Evolutionary conservation across 2,113 vertebrate genomes (phyloP).

Genomic region (Etheostoma spectabile): DNA sequence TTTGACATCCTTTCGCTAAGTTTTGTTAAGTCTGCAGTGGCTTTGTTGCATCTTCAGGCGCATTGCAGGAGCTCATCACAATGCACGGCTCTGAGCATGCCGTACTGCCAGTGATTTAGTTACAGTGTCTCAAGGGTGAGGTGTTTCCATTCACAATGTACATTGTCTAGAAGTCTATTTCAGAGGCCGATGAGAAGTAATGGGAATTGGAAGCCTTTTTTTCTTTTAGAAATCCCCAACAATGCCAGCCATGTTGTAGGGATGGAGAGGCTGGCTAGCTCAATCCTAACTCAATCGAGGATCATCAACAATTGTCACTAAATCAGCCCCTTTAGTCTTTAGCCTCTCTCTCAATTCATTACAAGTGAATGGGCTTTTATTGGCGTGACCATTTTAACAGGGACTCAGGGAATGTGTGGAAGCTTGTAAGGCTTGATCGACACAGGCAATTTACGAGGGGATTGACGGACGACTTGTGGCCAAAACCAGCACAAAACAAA

Average conservation of each 20-base stretch:
- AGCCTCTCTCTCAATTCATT: constrained; percentile 77
- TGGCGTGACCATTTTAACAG: constrained; percentile 76
- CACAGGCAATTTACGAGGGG: constrained; percentile 69
- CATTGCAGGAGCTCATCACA: constrained; percentile 6
- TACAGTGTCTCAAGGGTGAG: not conserved
- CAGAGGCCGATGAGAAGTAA: constrained; percentile 1
- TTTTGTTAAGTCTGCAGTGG: constrained; percentile 17
- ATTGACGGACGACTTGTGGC: constrained; percentile 63
- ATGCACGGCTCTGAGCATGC: not conserved
- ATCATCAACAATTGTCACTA: constrained; percentile 76
- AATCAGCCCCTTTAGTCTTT: constrained; percentile 76
- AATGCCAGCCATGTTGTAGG: constrained; percentile 30
- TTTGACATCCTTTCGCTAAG: not conserved
- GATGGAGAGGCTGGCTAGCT: constrained; percentile 35
- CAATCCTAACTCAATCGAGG: constrained; percentile 75
- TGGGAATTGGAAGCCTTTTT: constrained; percentile 19
- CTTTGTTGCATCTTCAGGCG: constrained; percentile 5
- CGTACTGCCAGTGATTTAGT: not conserved
- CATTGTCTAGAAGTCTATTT: constrained; percentile 13
- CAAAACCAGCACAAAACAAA: constrained; percentile 70
- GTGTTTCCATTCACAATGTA: constrained; percentile 16
- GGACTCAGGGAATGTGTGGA: constrained; percentile 61
- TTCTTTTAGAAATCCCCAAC: constrained; percentile 35
- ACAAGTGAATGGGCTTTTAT: constrained; percentile 77
- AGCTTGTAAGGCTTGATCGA: constrained; percentile 70